Percentiles rank a stretch among this genome's conserved stretches.
phyloP scores from a whole-genome alignment of 2,113 vertebrate species.

The Polypterus bichir region DNA sequence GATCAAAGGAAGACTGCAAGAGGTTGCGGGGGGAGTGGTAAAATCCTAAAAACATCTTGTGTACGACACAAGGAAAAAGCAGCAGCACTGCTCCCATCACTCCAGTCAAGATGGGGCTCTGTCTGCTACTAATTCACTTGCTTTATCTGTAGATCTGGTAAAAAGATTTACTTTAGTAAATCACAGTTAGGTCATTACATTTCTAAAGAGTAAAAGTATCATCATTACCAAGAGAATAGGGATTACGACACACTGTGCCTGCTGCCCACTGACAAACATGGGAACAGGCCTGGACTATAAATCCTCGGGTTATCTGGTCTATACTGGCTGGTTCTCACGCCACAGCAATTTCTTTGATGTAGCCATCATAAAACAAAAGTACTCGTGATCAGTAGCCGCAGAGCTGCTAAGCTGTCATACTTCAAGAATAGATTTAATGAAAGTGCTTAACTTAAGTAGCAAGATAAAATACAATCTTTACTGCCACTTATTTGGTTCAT shows the following conservation, averaged over 20 bases:
- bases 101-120: conserved; percentile 27
- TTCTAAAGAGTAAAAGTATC: conserved; percentile 39
- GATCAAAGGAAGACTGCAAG: neutral
- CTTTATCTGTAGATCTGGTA: conserved; percentile 30
- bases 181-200: conserved; percentile 52
- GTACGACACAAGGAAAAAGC: conserved; percentile 26
- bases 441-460: no score
- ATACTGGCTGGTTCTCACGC: conserved; percentile 49
- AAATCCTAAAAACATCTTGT: conserved; percentile 7
- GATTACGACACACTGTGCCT: conserved; percentile 45
- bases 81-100: conserved; percentile 22
- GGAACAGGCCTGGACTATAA: conserved; percentile 48
- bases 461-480: no score
- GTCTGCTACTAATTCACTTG: conserved; percentile 26
- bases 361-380: conserved; percentile 38
- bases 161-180: conserved; percentile 49
- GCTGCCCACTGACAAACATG: conserved; percentile 47
- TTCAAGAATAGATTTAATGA: no score
- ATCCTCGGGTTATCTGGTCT: conserved; percentile 54
- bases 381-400: conserved; percentile 24
- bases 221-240: conserved; percentile 51
- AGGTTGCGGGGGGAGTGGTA: neutral
- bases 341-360: conserved; percentile 52
- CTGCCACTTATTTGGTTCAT: no score
- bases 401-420: no score